These are phyloP conservation scores for Hylomyscus alleni DNA, from an alignment of 2,797 vertebrate species.

Conservation along the genomic window DNA sequence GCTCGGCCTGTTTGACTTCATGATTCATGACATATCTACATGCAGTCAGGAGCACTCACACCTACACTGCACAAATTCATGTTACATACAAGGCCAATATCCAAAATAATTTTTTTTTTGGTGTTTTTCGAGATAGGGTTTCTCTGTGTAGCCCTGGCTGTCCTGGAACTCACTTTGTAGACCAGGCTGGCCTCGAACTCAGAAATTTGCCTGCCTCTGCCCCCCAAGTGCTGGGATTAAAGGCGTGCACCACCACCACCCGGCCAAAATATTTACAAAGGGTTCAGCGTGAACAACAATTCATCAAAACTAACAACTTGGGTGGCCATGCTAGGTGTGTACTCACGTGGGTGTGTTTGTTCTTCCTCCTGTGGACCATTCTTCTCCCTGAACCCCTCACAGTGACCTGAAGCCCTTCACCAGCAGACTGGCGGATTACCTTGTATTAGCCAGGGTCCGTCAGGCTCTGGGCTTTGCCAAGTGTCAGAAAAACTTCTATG, in stretches of 20 bases:
- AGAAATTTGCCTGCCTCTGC: too few species aligned
- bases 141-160: too few species aligned
- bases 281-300: not conserved
- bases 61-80: not conserved
- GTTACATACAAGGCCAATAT: not conserved
- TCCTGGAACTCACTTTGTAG: too few species aligned
- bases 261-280: not conserved
- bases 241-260: too few species aligned
- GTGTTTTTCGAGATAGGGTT: too few species aligned
- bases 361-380: not conserved
- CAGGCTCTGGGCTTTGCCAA: conserved; percentile 90
- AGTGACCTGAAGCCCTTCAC: conserved; percentile 91
- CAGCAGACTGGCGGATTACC: conserved; percentile 90
- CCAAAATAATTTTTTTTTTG: too few species aligned
- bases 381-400: conserved; percentile 33
- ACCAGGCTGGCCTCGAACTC: too few species aligned
- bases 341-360: fast-evolving
- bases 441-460: conserved; percentile 93
- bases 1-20: not conserved
- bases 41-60: not conserved
- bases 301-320: not conserved
- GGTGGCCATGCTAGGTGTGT: fast-evolving
- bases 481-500: conserved; percentile 93
- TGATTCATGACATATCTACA: not conserved
- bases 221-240: too few species aligned